Evolutionary conservation across 2,888 invertebrate species (phyloP).

Genomic region (Mystacides longicornis): DNA sequence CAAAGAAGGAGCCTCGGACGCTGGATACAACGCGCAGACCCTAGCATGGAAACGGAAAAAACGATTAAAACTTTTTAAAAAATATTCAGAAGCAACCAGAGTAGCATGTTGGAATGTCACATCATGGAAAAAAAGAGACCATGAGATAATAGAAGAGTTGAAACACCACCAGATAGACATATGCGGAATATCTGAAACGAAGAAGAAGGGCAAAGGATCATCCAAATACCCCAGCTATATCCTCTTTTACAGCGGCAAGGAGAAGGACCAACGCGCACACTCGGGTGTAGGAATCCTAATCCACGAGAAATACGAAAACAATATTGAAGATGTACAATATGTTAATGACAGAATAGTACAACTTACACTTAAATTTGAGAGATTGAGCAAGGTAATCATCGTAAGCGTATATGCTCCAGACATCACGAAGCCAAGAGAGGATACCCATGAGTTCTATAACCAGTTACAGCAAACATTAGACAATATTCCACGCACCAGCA

Average conservation of each 20-base stretch:
- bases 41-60: not conserved
- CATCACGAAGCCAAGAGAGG: not conserved
- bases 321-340: not conserved
- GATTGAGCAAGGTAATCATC: not conserved
- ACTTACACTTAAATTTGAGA: not conserved
- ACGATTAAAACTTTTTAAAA: not conserved
- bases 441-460: not conserved
- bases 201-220: too few species aligned
- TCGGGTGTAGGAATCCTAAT: not conserved
- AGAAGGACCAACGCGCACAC: not conserved
- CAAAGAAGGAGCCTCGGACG: too few species aligned
- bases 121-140: not conserved
- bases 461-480: not conserved
- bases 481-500: not conserved
- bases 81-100: not conserved
- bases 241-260: not conserved
- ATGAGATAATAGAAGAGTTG: too few species aligned
- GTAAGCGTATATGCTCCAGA: not conserved
- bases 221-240: not conserved
- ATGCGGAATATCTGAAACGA: too few species aligned
- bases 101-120: not conserved
- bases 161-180: not conserved
- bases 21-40: too few species aligned
- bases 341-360: not conserved
- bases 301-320: not conserved